These are phyloP conservation scores for Liopterus haemorrhoidalis DNA, from an alignment of 2,888 invertebrate species.

Conservation along the genomic window DNA sequence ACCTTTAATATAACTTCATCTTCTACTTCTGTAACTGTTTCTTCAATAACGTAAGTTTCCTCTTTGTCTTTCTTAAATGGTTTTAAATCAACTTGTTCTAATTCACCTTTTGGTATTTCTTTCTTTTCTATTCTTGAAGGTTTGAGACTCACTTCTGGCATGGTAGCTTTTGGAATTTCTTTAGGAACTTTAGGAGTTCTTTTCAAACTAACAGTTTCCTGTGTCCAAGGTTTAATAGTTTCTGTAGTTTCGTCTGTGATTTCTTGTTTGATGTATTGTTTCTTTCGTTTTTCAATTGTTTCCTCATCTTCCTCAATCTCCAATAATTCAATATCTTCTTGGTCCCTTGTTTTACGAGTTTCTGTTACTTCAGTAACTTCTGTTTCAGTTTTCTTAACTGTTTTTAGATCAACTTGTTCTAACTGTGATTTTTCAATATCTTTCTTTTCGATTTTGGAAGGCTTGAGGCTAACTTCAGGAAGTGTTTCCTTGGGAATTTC, in stretches of 20 bases:
- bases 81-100: constrained; percentile 47
- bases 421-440: constrained; percentile 17
- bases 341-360: constrained; percentile 20
- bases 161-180: constrained; percentile 41
- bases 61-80: constrained; percentile 50
- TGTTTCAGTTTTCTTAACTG: constrained; percentile 11
- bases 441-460: constrained; percentile 44
- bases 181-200: constrained; percentile 41
- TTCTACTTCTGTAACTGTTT: constrained; percentile 47
- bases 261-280: constrained; percentile 28
- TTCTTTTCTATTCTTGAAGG: constrained; percentile 44
- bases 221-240: constrained; percentile 53
- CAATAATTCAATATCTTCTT: constrained; percentile 36
- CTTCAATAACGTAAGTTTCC: constrained; percentile 44
- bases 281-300: constrained; percentile 26
- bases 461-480: constrained; percentile 48
- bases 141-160: constrained; percentile 49
- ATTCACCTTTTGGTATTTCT: constrained; percentile 50
- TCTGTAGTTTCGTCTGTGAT: constrained; percentile 27
- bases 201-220: constrained; percentile 54
- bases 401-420: constrained; percentile 16
- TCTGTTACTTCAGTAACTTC: constrained; percentile 11
- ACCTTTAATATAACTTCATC: constrained; percentile 46
- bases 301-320: constrained; percentile 32
- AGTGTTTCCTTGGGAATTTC: constrained; percentile 39